phyloP scores from a whole-genome alignment of 37 sponge, comb jelly and placozoan genomes.

The Amphimedon queenslandica region DNA sequence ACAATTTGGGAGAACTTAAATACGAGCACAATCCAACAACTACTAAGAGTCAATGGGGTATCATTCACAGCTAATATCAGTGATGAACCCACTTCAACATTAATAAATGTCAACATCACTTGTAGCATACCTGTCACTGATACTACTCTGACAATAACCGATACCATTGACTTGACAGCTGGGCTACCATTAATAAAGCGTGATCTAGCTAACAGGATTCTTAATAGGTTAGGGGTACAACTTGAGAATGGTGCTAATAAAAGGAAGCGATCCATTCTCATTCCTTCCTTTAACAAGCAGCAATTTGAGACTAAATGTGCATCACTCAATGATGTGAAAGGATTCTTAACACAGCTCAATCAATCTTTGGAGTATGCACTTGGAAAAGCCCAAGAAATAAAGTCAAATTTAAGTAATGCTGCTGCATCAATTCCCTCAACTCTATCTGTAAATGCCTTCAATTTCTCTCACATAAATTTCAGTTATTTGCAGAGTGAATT shows the following conservation, averaged over 20 bases:
- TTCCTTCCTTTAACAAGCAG: not conserved
- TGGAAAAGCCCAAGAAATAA: not conserved
- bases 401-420: not conserved
- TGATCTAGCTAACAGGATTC: not conserved
- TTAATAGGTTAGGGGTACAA: not conserved
- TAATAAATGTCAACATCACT: not conserved
- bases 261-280: not conserved
- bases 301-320: constrained; percentile 1
- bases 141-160: not conserved
- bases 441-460: not conserved
- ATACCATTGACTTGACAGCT: not conserved
- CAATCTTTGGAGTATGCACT: not conserved
- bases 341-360: not conserved
- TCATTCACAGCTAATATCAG: not conserved
- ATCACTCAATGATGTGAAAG: not conserved
- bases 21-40: not conserved
- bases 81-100: not conserved
- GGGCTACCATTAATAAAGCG: not conserved
- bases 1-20: not conserved
- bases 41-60: not conserved
- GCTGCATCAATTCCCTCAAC: not conserved
- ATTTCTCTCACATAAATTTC: not conserved
- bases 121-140: not conserved
- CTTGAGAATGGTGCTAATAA: not conserved
- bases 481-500: not conserved